Percentiles rank a stretch among this genome's conserved stretches.
Evolutionary conservation across 1,140 invertebrate species (phyloP).

Genomic region (Akabosia matsudoensis): DNA sequence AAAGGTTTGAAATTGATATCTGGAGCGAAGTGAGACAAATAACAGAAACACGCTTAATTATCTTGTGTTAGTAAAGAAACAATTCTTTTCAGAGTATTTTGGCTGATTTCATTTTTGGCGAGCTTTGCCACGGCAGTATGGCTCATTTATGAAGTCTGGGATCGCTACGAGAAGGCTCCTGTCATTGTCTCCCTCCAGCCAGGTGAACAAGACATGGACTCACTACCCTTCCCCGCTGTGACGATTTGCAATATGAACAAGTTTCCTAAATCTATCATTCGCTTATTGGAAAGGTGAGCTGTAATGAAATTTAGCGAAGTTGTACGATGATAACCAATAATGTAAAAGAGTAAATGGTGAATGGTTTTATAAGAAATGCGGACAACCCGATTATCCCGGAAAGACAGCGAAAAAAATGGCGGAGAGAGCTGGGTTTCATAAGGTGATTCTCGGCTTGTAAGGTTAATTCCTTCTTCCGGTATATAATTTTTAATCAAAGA

Average conservation of each 20-base stretch:
- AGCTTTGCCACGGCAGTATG: slow-evolving; percentile 54
- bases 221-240: slow-evolving; percentile 43
- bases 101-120: slow-evolving; percentile 54
- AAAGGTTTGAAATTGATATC: no score
- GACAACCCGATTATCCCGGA: no score
- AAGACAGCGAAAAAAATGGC: no score
- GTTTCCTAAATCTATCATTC: slow-evolving; percentile 24
- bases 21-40: no score
- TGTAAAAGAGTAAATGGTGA: no score
- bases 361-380: no score
- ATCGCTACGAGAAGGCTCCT: slow-evolving; percentile 58
- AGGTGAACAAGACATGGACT: slow-evolving; percentile 33
- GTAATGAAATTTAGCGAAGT: not conserved
- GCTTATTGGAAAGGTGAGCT: not conserved
- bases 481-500: not conserved
- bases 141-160: slow-evolving; percentile 57
- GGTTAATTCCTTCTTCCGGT: not conserved
- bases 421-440: no score
- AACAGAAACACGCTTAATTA: no score
- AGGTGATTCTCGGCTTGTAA: no score
- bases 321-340: not conserved
- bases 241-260: slow-evolving; percentile 47
- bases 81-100: slow-evolving; percentile 56
- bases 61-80: no score
- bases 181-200: slow-evolving; percentile 59